Conservation (phyloP, 2,113 vertebrate genomes). For the Zingel zingel region DNA sequence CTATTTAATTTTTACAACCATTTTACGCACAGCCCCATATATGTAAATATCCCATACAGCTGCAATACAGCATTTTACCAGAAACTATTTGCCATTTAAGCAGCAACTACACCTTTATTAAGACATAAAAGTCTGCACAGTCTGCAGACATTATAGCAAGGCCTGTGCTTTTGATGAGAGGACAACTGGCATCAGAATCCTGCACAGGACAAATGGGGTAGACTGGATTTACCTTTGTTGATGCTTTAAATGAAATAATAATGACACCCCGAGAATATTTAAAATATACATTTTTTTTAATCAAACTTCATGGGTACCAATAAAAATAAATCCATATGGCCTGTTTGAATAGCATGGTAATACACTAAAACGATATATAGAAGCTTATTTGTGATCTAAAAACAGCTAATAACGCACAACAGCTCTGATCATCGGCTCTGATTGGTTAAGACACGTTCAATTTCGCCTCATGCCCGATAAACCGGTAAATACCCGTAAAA, state of each 20-base stretch:
- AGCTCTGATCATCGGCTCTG: constrained; percentile 32
- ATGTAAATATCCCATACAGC: not conserved
- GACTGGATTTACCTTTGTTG: constrained; percentile 2
- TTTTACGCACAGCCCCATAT: constrained; percentile 37
- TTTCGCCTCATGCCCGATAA: constrained; percentile 33
- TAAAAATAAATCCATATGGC: not conserved
- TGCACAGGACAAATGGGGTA: constrained; percentile 21
- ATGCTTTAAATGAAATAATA: constrained; percentile 25
- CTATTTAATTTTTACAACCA: not conserved
- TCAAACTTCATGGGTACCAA: not conserved
- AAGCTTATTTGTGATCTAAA: not conserved
- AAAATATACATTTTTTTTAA: not conserved
- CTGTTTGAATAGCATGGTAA: not conserved
- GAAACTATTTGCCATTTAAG: constrained; percentile 34
- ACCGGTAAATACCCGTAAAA: constrained; percentile 16
- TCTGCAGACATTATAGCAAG: constrained; percentile 38
- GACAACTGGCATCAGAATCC: constrained; percentile 17
- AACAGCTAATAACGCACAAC: constrained; percentile 18
- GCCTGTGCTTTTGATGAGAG: constrained; percentile 38
- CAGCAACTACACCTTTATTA: constrained; percentile 49
- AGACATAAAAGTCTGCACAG: constrained; percentile 48
- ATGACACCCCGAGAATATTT: not conserved
- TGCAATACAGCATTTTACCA: constrained; percentile 43
- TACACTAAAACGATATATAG: not conserved
- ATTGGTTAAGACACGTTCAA: constrained; percentile 52